A percentile compares a stretch with the other conserved stretches of the same genome.
Evolutionary conservation across 2,113 vertebrate species (phyloP).

Genomic region (Vombatus ursinus): DNA sequence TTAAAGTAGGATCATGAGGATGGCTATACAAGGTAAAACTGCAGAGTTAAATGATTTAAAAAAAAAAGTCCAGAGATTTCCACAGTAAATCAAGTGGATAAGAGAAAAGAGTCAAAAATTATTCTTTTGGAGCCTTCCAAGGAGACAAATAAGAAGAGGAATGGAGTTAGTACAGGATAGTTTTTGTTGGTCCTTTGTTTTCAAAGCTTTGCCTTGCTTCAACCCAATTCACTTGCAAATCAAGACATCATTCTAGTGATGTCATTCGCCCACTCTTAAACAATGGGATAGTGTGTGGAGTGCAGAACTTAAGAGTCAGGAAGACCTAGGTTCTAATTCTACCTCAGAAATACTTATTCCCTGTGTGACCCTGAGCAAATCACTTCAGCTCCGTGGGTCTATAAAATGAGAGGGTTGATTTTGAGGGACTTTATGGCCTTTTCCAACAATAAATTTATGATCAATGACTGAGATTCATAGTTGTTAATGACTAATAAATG

Average conservation of each 20-base stretch:
- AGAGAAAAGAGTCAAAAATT: background rate
- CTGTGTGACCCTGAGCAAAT: background rate
- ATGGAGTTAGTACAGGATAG: rapidly evolving
- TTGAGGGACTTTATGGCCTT: background rate
- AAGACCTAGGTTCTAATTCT: background rate
- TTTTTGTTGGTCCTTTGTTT: too few relatives aligned
- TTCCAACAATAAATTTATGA: background rate
- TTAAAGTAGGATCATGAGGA: background rate
- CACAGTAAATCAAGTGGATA: background rate
- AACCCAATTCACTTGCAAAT: too few relatives aligned
- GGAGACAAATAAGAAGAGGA: background rate
- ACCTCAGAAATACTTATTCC: background rate
- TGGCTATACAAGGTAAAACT: background rate
- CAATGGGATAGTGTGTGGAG: background rate
- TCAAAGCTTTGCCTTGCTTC: too few relatives aligned
- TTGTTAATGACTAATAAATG: background rate
- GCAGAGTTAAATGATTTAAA: background rate
- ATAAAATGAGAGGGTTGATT: background rate
- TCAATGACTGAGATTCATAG: background rate
- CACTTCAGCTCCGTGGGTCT: background rate
- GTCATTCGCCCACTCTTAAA: too few relatives aligned
- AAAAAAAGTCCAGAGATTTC: background rate
- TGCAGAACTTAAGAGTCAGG: background rate
- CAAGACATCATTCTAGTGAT: too few relatives aligned
- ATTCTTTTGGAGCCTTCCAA: background rate